phyloP scores from a whole-genome alignment of 2,888 invertebrate genomes.

The Corythucha ciliata region DNA sequence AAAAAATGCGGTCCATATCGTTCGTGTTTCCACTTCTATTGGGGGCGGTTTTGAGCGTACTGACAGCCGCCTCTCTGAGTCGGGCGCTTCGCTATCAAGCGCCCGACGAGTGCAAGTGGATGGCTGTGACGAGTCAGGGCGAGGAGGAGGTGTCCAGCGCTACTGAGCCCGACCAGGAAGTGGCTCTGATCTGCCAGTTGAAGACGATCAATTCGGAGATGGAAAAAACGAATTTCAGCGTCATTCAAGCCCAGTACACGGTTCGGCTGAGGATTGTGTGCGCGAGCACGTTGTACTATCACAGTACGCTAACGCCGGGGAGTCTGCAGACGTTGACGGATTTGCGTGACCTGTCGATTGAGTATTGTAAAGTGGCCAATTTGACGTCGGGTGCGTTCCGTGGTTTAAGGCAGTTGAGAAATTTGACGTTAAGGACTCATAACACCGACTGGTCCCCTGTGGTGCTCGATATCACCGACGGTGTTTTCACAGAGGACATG shows the following conservation, averaged over 20 bases:
- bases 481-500: constrained; percentile 64
- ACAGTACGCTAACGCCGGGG: constrained; percentile 65
- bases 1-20: constrained; percentile 41
- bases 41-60: constrained; percentile 51
- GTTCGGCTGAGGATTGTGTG: constrained; percentile 66
- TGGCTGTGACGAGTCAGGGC: constrained; percentile 51
- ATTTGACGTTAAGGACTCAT: constrained; percentile 71
- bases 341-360: constrained; percentile 65
- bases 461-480: constrained; percentile 63
- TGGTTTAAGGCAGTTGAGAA: constrained; percentile 65
- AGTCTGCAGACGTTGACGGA: constrained; percentile 67
- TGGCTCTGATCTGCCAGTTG: constrained; percentile 62
- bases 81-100: constrained; percentile 61
- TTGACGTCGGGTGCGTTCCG: constrained; percentile 73
- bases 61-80: constrained; percentile 50
- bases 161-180: constrained; percentile 45
- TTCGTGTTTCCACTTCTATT: constrained; percentile 51
- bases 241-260: constrained; percentile 72
- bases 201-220: constrained; percentile 71
- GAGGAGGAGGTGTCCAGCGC: constrained; percentile 43
- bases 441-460: constrained; percentile 77
- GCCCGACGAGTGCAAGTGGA: constrained; percentile 74
- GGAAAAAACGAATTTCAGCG: constrained; percentile 73
- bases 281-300: constrained; percentile 69
- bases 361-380: constrained; percentile 74